Percentiles rank a stretch among this genome's conserved stretches.
phyloP scores from a whole-genome alignment of 2,888 invertebrate genomes.

The Plusia festucae region DNA sequence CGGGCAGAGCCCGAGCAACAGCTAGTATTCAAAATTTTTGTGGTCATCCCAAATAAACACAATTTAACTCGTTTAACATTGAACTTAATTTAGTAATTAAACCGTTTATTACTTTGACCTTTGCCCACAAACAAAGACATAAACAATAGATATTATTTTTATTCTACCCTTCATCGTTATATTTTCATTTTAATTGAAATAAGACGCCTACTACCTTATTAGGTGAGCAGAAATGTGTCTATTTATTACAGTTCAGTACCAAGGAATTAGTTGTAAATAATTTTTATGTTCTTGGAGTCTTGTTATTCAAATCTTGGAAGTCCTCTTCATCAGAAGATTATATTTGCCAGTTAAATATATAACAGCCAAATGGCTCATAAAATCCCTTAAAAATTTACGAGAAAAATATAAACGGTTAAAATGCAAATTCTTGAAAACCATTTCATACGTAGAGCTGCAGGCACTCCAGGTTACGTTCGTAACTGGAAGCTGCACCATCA shows the following conservation, averaged over 20 bases:
- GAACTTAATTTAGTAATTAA: constrained; percentile 24
- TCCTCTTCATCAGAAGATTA: too few relatives aligned
- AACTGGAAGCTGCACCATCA: too few relatives aligned
- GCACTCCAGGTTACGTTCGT: too few relatives aligned
- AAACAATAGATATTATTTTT: constrained; percentile 3
- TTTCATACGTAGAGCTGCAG: too few relatives aligned
- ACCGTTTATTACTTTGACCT: constrained; percentile 10
- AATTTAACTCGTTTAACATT: background rate
- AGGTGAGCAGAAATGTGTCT: background rate
- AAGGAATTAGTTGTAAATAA: background rate
- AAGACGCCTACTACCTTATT: background rate
- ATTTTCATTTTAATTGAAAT: background rate
- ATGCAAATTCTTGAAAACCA: too few relatives aligned
- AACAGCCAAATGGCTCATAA: too few relatives aligned
- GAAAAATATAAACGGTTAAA: too few relatives aligned
- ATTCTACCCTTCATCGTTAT: background rate
- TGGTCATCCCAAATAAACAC: constrained; percentile 17
- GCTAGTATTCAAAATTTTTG: background rate
- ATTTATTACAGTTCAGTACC: background rate
- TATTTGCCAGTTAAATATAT: too few relatives aligned
- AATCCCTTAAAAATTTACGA: too few relatives aligned
- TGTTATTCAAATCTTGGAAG: too few relatives aligned
- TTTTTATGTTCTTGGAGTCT: background rate
- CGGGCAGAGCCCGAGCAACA: too few relatives aligned
- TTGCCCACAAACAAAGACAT: constrained; percentile 5